Conservation (phyloP, 2,797 vertebrate species). For the Phataginus tricuspis region DNA sequence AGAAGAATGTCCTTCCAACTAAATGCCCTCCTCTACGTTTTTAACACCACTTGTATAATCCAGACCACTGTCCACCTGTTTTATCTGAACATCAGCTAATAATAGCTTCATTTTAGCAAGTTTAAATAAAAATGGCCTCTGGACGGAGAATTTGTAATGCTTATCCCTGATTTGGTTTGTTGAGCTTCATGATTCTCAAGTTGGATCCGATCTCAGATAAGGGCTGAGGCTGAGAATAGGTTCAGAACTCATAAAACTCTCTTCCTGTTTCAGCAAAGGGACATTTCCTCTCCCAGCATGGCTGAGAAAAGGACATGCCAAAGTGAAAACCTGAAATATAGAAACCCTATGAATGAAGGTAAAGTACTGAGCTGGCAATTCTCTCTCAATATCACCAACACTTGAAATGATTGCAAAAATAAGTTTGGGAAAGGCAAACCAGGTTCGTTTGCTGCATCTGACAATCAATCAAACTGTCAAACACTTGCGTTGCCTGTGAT, state of each 20-base stretch:
- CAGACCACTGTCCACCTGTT: neutral
- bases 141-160: constrained; percentile 40
- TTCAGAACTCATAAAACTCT: constrained; percentile 51
- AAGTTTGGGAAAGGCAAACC: constrained; percentile 16
- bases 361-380: neutral
- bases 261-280: constrained; percentile 16
- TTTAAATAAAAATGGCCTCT: constrained; percentile 50
- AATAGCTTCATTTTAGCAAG: constrained; percentile 20
- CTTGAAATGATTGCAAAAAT: neutral
- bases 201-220: constrained; percentile 68
- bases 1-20: neutral
- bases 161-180: constrained; percentile 52
- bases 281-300: constrained; percentile 31
- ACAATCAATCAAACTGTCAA: neutral
- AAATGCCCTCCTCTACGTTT: neutral
- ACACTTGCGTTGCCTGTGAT: constrained; percentile 7
- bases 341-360: neutral
- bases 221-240: constrained; percentile 23
- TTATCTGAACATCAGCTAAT: constrained; percentile 19
- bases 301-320: constrained; percentile 8
- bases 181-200: constrained; percentile 63
- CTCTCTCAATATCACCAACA: neutral
- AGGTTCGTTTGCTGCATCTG: neutral
- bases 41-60: neutral
- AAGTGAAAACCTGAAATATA: neutral